phyloP scores from a whole-genome alignment of 2,797 vertebrate species.

The Sternarchorhynchus goeldii region DNA sequence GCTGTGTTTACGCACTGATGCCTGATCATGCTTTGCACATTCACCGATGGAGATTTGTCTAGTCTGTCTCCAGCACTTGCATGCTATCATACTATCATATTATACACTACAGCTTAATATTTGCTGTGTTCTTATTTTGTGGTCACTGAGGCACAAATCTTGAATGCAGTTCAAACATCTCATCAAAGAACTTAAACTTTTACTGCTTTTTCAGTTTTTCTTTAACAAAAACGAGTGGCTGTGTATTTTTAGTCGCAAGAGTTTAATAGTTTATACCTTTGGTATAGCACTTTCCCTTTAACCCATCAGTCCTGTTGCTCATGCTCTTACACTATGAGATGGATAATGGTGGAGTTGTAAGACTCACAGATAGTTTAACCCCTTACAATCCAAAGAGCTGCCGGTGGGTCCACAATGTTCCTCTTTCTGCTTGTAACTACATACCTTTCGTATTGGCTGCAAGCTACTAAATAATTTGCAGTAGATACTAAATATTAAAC shows the following conservation, averaged over 20 bases:
- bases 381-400: too few species aligned
- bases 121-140: neutral
- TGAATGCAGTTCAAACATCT: neutral
- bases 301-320: conserved; percentile 26
- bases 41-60: neutral
- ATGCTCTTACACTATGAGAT: conserved; percentile 35
- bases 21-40: neutral
- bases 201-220: neutral
- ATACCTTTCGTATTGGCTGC: too few species aligned
- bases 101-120: neutral
- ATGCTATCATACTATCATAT: neutral
- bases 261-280: too few species aligned
- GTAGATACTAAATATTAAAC: too few species aligned
- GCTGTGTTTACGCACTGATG: neutral
- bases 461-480: too few species aligned
- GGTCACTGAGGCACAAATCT: conserved; percentile 5
- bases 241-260: too few species aligned
- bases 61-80: neutral
- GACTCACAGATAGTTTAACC: neutral
- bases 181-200: neutral
- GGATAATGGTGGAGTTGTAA: conserved; percentile 9
- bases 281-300: too few species aligned
- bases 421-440: too few species aligned
- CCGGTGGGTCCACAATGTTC: too few species aligned
- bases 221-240: neutral